Base-by-base conservation (phyloP, 2,113 vertebrate species). In the Lasiurus borealis region DNA sequence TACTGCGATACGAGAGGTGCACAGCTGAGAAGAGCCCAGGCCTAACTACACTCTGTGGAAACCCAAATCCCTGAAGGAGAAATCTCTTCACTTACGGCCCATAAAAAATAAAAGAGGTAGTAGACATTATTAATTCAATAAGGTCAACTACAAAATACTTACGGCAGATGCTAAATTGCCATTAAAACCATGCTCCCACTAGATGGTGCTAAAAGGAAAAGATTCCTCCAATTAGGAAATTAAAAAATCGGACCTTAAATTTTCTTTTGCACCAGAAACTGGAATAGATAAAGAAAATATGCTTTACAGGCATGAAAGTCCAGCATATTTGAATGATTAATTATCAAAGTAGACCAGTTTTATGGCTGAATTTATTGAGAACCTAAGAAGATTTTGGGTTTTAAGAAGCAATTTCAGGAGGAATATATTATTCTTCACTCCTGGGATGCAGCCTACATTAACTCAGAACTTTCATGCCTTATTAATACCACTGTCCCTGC, bases 131-230 rank as follows among this genome's bases (percentile, higher is more conserved):
- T 64, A 80, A 77, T 92, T 88, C 90, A 94, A 8, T 52, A 76
- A 59, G 23, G 8, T 71, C 36, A 52, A 59, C 40, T 71, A 27
- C 82, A 90, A 91, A 18, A 52, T 5, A 82, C 34, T 85, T 36
- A 19, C 46, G 14, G 44, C 34, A 59, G 83, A 82, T 5, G 46
- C 14, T 62, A 54, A 72, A 21, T 0, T 72, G 46, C 68, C 46
- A 92, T 62, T 88, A 83, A 91, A 88, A 94, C 27, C n/a, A 85
- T 11, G 73, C 25, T 88, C 80, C 83, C 83, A 90, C 76, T 86
- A 95, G 80, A 23, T 91, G 84, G 82, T 62, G 34, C 78, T 95
- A 97, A 84, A 78, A 29, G 31, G 31, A 40, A 95, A 95, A 81
- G 72, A 85, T 34, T 92, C 68, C 54, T 57, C 19, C 54, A 9